Evolutionary conservation across 2,888 invertebrate species (phyloP), one percentile per base, ranked within the genome.

Genomic region (Brenthis hecate): DNA sequence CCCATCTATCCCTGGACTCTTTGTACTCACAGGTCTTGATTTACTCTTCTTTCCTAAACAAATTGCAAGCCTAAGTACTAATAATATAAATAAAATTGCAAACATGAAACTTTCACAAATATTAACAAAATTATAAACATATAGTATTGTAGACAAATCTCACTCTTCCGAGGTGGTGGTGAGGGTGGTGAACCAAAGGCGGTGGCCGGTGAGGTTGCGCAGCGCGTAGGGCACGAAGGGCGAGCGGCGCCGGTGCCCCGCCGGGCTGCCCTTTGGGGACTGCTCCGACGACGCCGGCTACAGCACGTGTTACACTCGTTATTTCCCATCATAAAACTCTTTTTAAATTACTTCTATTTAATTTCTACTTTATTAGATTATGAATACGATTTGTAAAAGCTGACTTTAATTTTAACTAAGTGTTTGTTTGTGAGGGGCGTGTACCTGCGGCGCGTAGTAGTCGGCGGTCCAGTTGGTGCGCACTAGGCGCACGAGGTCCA

Each of bases 221-320:
- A 99, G 91, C 13, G 98, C 97, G 91, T 98, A 99, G 0, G 99
- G 99, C 72, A 99, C 96, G 89, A 99, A 99, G 5, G 99, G 98
- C 32, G 96, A 95, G 65, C 98, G 94, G 16, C 96, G 94, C 64
- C 96, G 93, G 81, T 96, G 96, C 0, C 94, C 94, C 57, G 94
- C 93, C 70, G 94, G 94, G 77, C 93, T 94, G 77, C 87, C 85
- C 79, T 92, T 89, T 56, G 93, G 90, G 6, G 89, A 88, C 80
- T 85, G 84, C 69, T 87, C 86, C 74, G 81, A 81, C 66, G 80
- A 79, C 73, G 50, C 28, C 32, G 43, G 60, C 70, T 68, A n/a
- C 6, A 19, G 6, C 4, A 53, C n/a, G 2, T 3, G 3, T 6
- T 8, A 2, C 5, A 28, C 28, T 28, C 28, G 28, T 28, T 28